Evolutionary conservation across 2,888 invertebrate species (phyloP).

Genomic region (Cheilosia vulpina): DNA sequence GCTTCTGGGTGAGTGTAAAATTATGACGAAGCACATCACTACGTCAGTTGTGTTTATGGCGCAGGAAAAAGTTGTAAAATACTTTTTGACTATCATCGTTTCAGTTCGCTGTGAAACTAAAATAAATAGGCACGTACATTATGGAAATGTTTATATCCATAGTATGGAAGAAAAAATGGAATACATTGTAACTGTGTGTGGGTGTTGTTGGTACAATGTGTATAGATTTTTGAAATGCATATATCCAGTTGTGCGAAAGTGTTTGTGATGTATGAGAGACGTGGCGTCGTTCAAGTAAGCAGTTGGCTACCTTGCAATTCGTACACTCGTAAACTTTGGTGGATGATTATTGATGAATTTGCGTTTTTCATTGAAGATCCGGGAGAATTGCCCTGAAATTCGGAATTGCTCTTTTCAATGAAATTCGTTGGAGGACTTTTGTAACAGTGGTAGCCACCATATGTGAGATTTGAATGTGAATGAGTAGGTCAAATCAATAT

Average conservation of each 20-base stretch:
- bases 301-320: neutral
- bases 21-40: conserved; percentile 14
- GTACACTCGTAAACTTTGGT: no score
- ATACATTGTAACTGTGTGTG: conserved; percentile 4
- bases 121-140: conserved; percentile 35
- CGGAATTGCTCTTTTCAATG: no score
- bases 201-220: conserved; percentile 3
- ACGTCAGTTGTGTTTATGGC: conserved; percentile 35
- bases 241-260: neutral
- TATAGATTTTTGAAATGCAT: conserved; percentile 8
- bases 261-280: neutral
- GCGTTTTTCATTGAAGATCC: no score
- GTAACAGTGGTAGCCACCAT: no score
- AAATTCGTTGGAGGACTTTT: no score
- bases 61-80: conserved; percentile 38
- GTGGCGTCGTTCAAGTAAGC: neutral
- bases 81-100: conserved; percentile 15
- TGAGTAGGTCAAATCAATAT: no score
- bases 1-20: neutral
- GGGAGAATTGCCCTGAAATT: no score
- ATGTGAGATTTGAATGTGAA: no score
- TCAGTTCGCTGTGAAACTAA: conserved; percentile 1
- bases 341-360: no score
- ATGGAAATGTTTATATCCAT: conserved; percentile 1
- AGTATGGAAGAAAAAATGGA: neutral